These are phyloP conservation scores for Merluccius polli DNA, from an alignment of 2,797 vertebrate species.

Conservation along the genomic window DNA sequence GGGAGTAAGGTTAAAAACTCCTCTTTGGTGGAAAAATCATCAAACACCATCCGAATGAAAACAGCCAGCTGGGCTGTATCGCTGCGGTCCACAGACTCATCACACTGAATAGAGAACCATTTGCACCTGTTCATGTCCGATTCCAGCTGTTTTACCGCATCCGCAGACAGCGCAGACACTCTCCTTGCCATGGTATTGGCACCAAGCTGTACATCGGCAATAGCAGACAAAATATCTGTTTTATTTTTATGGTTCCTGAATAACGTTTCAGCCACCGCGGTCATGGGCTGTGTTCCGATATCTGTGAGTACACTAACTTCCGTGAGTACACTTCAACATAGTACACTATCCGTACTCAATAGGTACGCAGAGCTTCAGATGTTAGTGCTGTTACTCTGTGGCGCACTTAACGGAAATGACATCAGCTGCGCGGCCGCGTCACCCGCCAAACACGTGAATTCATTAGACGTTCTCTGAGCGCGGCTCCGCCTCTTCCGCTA, in stretches of 20 bases:
- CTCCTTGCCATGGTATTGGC: not conserved
- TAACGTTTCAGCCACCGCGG: not conserved
- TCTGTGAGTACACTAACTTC: too few species aligned
- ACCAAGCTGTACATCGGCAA: not conserved
- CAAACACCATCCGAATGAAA: not conserved
- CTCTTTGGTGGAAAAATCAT: conserved; percentile 1
- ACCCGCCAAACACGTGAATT: too few species aligned
- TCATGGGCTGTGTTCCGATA: too few species aligned
- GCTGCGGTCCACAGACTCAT: not conserved
- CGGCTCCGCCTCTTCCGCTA: too few species aligned
- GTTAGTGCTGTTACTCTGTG: too few species aligned
- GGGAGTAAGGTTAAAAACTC: not conserved
- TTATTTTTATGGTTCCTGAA: not conserved
- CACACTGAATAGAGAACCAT: not conserved
- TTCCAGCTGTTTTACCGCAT: not conserved
- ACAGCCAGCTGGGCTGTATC: too few species aligned
- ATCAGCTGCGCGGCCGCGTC: too few species aligned
- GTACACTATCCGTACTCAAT: too few species aligned
- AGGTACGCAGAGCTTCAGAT: too few species aligned
- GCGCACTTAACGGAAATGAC: too few species aligned
- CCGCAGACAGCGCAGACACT: not conserved
- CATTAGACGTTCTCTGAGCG: too few species aligned
- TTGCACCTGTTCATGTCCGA: not conserved
- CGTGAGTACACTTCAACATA: too few species aligned
- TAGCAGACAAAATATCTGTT: not conserved